Percentiles rank a stretch among this genome's conserved stretches.
phyloP scores from a whole-genome alignment of 2,797 vertebrate species.

The Ispidina lecontei region DNA sequence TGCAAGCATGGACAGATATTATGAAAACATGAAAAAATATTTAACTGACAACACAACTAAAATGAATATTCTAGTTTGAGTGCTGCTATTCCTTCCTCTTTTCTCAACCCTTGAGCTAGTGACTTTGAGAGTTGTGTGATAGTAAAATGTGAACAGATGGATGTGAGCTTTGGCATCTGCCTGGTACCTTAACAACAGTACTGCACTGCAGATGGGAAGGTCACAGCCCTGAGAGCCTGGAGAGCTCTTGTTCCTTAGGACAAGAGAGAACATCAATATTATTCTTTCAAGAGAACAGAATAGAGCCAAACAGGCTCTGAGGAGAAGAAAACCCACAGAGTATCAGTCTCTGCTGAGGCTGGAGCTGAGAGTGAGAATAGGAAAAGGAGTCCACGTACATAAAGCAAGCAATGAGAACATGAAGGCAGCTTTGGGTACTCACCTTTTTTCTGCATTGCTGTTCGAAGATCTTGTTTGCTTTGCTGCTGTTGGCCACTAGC shows the following conservation, averaged over 20 bases:
- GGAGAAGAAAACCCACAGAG: background rate
- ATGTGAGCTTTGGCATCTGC: background rate
- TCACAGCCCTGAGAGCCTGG: background rate
- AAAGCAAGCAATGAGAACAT: background rate
- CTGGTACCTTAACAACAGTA: background rate
- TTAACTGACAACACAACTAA: background rate
- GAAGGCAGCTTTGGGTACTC: conserved; percentile 25
- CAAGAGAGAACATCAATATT: background rate
- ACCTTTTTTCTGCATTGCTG: conserved; percentile 98
- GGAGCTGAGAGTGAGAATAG: background rate
- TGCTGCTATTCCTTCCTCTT: background rate
- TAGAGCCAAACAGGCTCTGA: background rate
- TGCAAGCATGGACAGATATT: background rate
- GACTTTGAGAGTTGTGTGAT: background rate
- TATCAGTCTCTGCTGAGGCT: background rate
- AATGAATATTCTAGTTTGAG: background rate
- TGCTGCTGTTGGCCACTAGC: conserved; percentile 85
- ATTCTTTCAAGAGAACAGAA: background rate
- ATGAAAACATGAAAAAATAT: background rate
- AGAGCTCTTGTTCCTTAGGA: background rate
- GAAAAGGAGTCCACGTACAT: background rate
- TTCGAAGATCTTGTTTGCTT: conserved; percentile 91
- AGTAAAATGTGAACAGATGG: background rate
- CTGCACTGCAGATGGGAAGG: conserved; percentile 15
- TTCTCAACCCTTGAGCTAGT: background rate